These are phyloP conservation scores for Lithophane leautieri DNA, from an alignment of 2,888 invertebrate species.

Conservation along the genomic window DNA sequence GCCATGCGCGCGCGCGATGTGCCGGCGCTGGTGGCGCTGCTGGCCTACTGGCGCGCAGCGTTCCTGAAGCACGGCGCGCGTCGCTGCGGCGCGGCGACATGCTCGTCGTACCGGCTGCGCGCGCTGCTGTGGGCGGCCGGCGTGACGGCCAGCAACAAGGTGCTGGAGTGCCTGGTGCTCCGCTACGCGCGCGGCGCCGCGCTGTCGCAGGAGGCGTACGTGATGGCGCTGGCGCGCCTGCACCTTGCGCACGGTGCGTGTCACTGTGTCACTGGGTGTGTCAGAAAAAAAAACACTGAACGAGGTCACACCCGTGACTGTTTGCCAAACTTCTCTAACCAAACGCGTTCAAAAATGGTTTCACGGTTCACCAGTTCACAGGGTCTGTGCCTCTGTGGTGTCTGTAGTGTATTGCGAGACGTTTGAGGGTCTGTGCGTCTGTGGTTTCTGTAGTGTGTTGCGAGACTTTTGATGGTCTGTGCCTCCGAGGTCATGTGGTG, in stretches of 20 bases:
- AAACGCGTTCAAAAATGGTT: not conserved
- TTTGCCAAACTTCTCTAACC: not conserved
- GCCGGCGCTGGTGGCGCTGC: slow-evolving; percentile 91
- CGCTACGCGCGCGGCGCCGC: slow-evolving; percentile 91
- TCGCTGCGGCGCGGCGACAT: slow-evolving; percentile 76
- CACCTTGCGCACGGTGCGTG: slow-evolving; percentile 81
- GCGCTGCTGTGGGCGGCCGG: slow-evolving; percentile 92
- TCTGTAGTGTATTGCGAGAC: too few relatives aligned
- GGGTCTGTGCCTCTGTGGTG: too few relatives aligned
- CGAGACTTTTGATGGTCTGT: too few relatives aligned
- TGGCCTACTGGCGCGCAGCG: slow-evolving; percentile 78
- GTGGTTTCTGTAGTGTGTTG: too few relatives aligned
- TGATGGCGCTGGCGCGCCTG: slow-evolving; percentile 89
- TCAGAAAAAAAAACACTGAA: too few relatives aligned
- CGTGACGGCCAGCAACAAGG: slow-evolving; percentile 92
- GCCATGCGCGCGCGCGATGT: slow-evolving; percentile 91
- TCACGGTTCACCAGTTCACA: too few relatives aligned
- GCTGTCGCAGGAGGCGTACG: slow-evolving; percentile 91
- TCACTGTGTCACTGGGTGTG: not conserved
- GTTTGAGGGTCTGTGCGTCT: too few relatives aligned
- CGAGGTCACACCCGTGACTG: not conserved
- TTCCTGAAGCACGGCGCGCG: slow-evolving; percentile 64
- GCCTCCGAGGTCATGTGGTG: too few relatives aligned
- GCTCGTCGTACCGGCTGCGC: slow-evolving; percentile 89
- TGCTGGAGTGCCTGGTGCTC: slow-evolving; percentile 92